A percentile compares a stretch with the other conserved stretches of the same genome.
These are phyloP conservation scores for Dendrocopos noguchii DNA, from an alignment of 2,113 vertebrate species.

Conservation along the genomic window DNA sequence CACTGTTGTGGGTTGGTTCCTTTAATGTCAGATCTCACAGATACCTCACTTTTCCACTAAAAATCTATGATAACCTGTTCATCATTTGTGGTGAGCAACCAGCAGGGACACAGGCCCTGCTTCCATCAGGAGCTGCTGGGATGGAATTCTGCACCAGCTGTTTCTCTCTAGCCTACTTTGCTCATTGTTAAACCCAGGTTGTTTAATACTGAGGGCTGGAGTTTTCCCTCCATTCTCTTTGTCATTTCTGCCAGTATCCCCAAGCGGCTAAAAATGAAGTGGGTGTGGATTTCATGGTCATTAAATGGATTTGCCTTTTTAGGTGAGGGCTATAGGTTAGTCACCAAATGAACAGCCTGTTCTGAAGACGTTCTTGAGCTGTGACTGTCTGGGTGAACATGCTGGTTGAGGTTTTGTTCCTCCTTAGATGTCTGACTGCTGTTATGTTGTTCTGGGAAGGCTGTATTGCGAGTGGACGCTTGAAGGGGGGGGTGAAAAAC, in stretches of 20 bases:
- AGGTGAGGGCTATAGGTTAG: background rate
- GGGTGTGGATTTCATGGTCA: background rate
- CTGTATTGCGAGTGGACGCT: conserved; percentile 27
- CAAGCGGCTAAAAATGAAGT: background rate
- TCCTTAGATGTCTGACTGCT: conserved; percentile 15
- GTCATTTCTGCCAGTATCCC: background rate
- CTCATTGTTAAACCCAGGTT: background rate
- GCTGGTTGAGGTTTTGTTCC: conserved; percentile 1
- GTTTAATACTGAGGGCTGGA: background rate
- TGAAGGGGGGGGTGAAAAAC: background rate
- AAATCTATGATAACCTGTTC: background rate
- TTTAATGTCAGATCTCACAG: background rate
- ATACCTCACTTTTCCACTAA: background rate
- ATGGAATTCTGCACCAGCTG: background rate
- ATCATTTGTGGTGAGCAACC: background rate
- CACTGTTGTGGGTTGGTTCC: background rate
- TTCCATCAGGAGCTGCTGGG: background rate
- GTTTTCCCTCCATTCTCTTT: background rate
- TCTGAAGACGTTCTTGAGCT: conserved; percentile 3
- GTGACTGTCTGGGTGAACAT: background rate
- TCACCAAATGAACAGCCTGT: background rate
- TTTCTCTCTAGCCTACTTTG: background rate
- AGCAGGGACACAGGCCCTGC: background rate
- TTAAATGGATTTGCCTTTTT: background rate
- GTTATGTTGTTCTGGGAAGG: conserved; percentile 31